Percentiles rank a stretch among this genome's conserved stretches.
These are phyloP conservation scores for Dioctria linearis DNA, from an alignment of 2,888 invertebrate genomes.

Conservation along the genomic window DNA sequence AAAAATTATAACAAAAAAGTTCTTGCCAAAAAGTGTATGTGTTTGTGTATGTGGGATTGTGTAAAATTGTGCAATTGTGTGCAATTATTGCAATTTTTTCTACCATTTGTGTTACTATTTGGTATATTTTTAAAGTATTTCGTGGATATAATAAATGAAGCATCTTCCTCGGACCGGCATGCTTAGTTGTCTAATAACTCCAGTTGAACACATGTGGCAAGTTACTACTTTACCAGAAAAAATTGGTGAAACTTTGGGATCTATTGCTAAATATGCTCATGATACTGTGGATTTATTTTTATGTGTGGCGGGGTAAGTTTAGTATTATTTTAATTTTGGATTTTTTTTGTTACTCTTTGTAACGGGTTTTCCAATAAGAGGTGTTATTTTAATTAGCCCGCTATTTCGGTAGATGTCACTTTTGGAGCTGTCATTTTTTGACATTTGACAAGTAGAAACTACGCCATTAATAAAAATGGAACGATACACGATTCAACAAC, in stretches of 20 bases:
- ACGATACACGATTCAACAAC: too few relatives aligned
- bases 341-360: background rate
- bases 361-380: too few relatives aligned
- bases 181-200: conserved; percentile 68
- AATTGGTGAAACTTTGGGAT: conserved; percentile 70
- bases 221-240: conserved; percentile 70
- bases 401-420: too few relatives aligned
- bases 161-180: conserved; percentile 64
- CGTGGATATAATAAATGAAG: conserved; percentile 21
- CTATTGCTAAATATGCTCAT: conserved; percentile 71
- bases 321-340: background rate
- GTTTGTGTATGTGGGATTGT: too few relatives aligned
- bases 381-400: too few relatives aligned
- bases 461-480: too few relatives aligned
- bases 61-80: too few relatives aligned
- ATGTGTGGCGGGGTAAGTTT: conserved; percentile 70
- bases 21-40: too few relatives aligned
- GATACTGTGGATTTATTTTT: conserved; percentile 70
- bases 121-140: background rate
- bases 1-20: too few relatives aligned
- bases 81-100: too few relatives aligned
- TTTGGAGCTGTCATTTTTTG: too few relatives aligned
- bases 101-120: background rate
- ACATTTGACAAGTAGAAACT: too few relatives aligned
- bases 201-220: conserved; percentile 70